phyloP scores from a whole-genome alignment of 2,113 vertebrate species.

The Melanostigma gelatinosum region DNA sequence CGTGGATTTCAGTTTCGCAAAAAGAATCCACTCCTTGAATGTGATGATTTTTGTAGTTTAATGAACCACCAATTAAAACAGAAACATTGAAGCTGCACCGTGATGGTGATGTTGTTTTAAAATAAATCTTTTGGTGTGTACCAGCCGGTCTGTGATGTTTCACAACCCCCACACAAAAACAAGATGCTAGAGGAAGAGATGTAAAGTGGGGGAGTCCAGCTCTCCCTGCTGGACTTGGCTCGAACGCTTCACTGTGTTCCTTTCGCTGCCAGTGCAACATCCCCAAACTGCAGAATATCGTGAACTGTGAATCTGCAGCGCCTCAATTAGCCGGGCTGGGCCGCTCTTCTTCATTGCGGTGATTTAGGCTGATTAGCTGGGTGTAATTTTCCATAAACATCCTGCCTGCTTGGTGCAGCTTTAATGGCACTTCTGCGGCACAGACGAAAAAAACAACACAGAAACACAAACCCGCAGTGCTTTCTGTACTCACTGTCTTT shows the following conservation, averaged over 20 bases:
- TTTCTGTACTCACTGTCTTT: background rate
- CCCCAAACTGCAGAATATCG: slow-evolving; percentile 27
- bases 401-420: slow-evolving; percentile 43
- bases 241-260: slow-evolving; percentile 30
- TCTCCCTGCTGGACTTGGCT: slow-evolving; percentile 38
- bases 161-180: background rate
- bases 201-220: slow-evolving; percentile 5
- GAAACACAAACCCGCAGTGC: background rate
- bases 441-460: background rate
- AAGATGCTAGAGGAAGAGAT: slow-evolving; percentile 5
- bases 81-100: slow-evolving; percentile 31
- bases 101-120: too few species aligned
- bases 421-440: slow-evolving; percentile 36
- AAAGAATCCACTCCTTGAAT: background rate
- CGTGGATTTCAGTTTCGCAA: background rate
- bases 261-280: slow-evolving; percentile 17
- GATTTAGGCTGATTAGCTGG: slow-evolving; percentile 63
- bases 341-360: slow-evolving; percentile 54
- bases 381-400: slow-evolving; percentile 61
- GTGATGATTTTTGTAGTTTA: slow-evolving; percentile 1
- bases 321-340: slow-evolving; percentile 52
- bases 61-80: slow-evolving; percentile 31
- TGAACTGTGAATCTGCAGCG: slow-evolving; percentile 57
- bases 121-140: background rate
- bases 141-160: slow-evolving; percentile 29